Conservation (phyloP, 2,888 invertebrate species). For the Cremastinae sp. region DNA sequence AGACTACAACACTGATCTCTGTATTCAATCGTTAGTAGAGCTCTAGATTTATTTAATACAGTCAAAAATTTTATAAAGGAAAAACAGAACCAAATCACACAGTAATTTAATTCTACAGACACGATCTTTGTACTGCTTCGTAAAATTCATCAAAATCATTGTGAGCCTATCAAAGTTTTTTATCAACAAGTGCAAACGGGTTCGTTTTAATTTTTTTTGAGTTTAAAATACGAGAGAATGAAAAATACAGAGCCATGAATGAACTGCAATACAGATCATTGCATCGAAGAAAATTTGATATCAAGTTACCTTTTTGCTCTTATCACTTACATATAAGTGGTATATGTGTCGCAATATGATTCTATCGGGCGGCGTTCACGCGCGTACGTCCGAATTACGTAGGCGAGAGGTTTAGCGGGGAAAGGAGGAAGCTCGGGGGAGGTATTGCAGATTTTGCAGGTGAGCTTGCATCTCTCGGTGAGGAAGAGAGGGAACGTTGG, state of each 20-base stretch:
- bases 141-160: no score
- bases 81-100: no score
- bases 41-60: no score
- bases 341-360: background rate
- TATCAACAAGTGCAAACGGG: constrained; percentile 21
- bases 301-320: no score
- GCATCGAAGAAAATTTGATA: constrained; percentile 2
- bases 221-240: background rate
- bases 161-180: background rate
- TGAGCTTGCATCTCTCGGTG: constrained; percentile 65
- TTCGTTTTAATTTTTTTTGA: background rate
- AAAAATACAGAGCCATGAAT: background rate
- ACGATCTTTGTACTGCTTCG: no score
- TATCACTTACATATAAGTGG: background rate
- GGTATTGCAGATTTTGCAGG: constrained; percentile 65
- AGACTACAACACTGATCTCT: no score
- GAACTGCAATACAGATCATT: background rate
- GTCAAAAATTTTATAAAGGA: no score
- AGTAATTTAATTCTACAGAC: no score
- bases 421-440: constrained; percentile 31
- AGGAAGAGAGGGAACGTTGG: constrained; percentile 62
- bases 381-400: background rate
- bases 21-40: no score
- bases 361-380: background rate
- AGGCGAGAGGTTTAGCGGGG: background rate